A percentile compares a stretch with the other conserved stretches of the same genome.
phyloP scores from a whole-genome alignment of 2,888 invertebrate genomes.

The Ceraclea dissimilis region DNA sequence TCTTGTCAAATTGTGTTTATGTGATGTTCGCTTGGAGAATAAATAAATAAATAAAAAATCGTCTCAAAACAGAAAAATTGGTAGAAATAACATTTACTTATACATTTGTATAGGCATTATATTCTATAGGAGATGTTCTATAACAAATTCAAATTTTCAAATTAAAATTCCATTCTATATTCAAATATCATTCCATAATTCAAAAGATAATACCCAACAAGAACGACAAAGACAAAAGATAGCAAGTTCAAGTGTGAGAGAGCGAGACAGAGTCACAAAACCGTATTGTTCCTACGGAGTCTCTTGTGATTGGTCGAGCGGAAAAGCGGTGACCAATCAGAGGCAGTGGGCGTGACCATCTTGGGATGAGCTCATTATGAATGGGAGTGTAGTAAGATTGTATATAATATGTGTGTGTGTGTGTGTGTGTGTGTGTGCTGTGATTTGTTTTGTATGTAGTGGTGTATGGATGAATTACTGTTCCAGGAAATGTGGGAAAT shows the following conservation, averaged over 20 bases:
- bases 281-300: background rate
- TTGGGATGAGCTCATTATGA: background rate
- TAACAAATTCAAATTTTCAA: background rate
- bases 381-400: slow-evolving; percentile 3
- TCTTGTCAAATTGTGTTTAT: too few relatives aligned
- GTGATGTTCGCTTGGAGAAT: too few relatives aligned
- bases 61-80: too few relatives aligned
- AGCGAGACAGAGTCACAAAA: background rate
- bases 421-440: slow-evolving; percentile 3
- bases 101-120: too few relatives aligned
- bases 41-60: too few relatives aligned
- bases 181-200: background rate
- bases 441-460: background rate
- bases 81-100: too few relatives aligned
- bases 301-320: slow-evolving; percentile 22
- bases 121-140: too few relatives aligned
- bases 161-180: background rate
- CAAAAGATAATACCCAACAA: background rate
- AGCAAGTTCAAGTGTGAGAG: background rate
- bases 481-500: too few relatives aligned
- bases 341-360: slow-evolving; percentile 19
- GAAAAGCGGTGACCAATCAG: slow-evolving; percentile 20
- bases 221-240: background rate
- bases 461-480: too few relatives aligned
- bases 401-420: background rate